A percentile compares a stretch with the other conserved stretches of the same genome.
phyloP scores from a whole-genome alignment of 2,888 invertebrate genomes.

The Ischnura elegans region DNA sequence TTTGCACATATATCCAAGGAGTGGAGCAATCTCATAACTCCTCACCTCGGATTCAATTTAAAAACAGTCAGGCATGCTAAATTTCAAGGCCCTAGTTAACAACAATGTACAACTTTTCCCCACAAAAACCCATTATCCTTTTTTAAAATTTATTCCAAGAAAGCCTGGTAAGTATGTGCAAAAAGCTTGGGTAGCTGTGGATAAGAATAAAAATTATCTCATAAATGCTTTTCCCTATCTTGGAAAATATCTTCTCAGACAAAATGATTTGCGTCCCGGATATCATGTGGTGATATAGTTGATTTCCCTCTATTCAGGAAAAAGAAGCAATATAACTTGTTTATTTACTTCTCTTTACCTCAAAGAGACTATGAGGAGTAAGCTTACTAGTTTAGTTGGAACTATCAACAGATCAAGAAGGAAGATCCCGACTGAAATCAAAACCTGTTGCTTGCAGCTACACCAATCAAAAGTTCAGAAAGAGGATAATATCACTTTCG shows the following conservation, averaged over 20 bases:
- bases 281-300: neutral
- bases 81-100: neutral
- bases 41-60: no score
- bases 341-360: no score
- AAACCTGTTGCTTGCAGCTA: neutral
- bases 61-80: neutral
- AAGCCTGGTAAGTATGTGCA: neutral
- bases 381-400: constrained; percentile 22
- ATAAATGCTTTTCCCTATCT: neutral
- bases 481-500: neutral
- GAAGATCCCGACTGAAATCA: neutral
- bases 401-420: constrained; percentile 36
- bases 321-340: no score
- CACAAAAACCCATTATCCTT: neutral
- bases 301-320: neutral
- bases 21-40: no score
- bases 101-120: neutral
- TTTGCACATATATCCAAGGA: no score
- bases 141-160: neutral
- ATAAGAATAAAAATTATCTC: neutral
- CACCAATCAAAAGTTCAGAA: neutral
- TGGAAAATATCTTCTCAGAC: neutral
- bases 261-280: neutral
- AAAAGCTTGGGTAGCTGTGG: neutral
- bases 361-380: no score